These are phyloP conservation scores for Drosophila paulistorum DNA, from an alignment of 1,140 invertebrate genomes.

Conservation along the genomic window DNA sequence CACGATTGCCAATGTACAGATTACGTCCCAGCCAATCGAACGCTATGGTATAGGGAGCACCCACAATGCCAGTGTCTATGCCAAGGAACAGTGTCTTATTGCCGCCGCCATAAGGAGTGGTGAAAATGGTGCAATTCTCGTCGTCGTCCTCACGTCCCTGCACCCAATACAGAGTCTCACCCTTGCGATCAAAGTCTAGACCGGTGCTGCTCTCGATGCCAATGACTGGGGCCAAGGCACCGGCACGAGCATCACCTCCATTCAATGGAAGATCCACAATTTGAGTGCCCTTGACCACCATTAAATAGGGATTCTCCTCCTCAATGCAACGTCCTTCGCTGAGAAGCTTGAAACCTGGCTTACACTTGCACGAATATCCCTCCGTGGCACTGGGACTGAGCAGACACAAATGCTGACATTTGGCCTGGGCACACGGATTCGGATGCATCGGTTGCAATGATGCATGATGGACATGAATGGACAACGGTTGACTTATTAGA, in stretches of 20 bases:
- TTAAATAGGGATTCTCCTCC: slow-evolving; percentile 94
- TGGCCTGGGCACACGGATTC: slow-evolving; percentile 92
- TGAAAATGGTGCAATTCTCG: slow-evolving; percentile 92
- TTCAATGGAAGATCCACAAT: slow-evolving; percentile 92
- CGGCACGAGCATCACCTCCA: slow-evolving; percentile 89
- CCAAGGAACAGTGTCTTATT: slow-evolving; percentile 94
- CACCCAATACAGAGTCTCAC: slow-evolving; percentile 93
- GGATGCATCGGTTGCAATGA: slow-evolving; percentile 93
- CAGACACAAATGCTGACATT: slow-evolving; percentile 96
- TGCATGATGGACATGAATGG: slow-evolving; percentile 97
- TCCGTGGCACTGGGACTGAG: slow-evolving; percentile 88
- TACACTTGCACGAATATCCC: slow-evolving; percentile 96
- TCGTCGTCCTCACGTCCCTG: slow-evolving; percentile 90
- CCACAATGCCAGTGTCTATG: slow-evolving; percentile 92
- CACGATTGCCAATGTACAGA: slow-evolving; percentile 95
- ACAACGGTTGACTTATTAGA: slow-evolving; percentile 96
- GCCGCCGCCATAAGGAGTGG: slow-evolving; percentile 92
- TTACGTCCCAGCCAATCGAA: slow-evolving; percentile 98
- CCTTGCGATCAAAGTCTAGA: slow-evolving; percentile 95
- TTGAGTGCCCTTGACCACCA: slow-evolving; percentile 95
- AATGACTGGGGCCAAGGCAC: slow-evolving; percentile 93
- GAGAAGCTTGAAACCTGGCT: slow-evolving; percentile 91
- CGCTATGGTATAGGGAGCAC: slow-evolving; percentile 94
- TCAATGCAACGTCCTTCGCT: slow-evolving; percentile 90
- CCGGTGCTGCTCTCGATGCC: slow-evolving; percentile 95